These are phyloP conservation scores for Dyspetes luteomarginatus DNA, from an alignment of 2,888 invertebrate species.

Conservation along the genomic window DNA sequence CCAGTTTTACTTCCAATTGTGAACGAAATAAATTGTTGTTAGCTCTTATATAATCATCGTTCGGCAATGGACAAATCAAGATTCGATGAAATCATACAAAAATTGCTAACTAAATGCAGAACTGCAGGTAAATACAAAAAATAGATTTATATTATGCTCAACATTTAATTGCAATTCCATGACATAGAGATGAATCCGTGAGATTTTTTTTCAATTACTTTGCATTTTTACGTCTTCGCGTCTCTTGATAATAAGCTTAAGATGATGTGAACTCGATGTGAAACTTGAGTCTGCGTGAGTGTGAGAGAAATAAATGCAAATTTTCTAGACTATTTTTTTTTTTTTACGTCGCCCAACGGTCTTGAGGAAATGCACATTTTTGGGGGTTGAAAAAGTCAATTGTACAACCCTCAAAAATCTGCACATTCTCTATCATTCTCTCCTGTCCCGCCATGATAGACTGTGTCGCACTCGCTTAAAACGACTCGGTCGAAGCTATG, in stretches of 20 bases:
- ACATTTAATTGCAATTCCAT: not conserved
- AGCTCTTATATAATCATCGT: too few relatives aligned
- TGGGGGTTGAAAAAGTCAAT: too few relatives aligned
- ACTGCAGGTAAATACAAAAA: constrained; percentile 10
- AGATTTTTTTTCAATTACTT: not conserved
- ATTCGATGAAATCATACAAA: constrained; percentile 27
- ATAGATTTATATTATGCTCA: not conserved
- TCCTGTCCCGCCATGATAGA: not conserved
- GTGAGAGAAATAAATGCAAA: too few relatives aligned
- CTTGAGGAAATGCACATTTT: too few relatives aligned
- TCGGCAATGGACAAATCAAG: constrained; percentile 35
- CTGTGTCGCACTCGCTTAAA: not conserved
- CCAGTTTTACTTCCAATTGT: too few relatives aligned
- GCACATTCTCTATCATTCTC: not conserved
- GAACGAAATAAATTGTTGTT: too few relatives aligned
- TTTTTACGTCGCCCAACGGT: too few relatives aligned
- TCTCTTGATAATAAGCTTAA: too few relatives aligned
- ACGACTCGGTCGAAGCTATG: not conserved
- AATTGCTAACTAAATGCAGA: constrained; percentile 3
- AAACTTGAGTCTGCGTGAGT: too few relatives aligned
- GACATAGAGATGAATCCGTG: not conserved
- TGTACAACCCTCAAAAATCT: not conserved
- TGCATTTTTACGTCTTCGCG: too few relatives aligned
- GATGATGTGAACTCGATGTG: too few relatives aligned
- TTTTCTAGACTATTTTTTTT: too few relatives aligned